A percentile compares a stretch with the other conserved stretches of the same genome.
Conservation (phyloP, 2,113 vertebrate species). For the Psettodes erumei region DNA sequence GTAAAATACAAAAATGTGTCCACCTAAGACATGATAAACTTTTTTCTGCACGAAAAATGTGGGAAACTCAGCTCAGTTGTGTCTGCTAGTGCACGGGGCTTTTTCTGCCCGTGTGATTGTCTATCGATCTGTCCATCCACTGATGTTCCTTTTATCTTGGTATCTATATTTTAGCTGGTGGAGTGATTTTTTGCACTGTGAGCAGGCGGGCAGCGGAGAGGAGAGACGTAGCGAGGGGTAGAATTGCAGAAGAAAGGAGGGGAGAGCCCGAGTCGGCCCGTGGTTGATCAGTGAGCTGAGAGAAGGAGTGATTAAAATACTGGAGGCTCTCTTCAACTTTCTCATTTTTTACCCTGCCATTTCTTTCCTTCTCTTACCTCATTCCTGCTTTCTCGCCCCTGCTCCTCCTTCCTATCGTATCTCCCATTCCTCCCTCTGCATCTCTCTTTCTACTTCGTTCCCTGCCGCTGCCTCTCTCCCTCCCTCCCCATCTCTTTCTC, state of each 20-base stretch:
- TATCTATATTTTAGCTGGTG: conserved; percentile 55
- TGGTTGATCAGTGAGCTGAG: conserved; percentile 65
- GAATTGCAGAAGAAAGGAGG: conserved; percentile 41
- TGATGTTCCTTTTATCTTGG: conserved; percentile 43
- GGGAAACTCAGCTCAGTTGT: background rate
- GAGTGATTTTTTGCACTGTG: conserved; percentile 47
- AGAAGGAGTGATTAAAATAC: conserved; percentile 64
- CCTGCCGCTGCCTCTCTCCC: conserved; percentile 25
- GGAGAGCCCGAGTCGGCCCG: conserved; percentile 40
- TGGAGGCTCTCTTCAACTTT: conserved; percentile 54
- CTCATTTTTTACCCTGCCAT: conserved; percentile 35
- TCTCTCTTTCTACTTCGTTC: conserved; percentile 44
- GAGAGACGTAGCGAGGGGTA: conserved; percentile 8
- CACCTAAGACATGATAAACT: background rate
- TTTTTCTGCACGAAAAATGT: conserved; percentile 2
- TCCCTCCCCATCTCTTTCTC: conserved; percentile 27
- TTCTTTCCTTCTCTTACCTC: conserved; percentile 20
- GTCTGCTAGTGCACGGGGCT: conserved; percentile 4
- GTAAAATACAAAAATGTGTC: background rate
- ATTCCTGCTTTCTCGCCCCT: conserved; percentile 13
- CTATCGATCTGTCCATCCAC: conserved; percentile 43
- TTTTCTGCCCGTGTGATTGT: conserved; percentile 29
- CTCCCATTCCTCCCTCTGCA: conserved; percentile 21
- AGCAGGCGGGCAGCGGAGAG: conserved; percentile 5
- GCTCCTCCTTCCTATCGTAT: conserved; percentile 17